phyloP scores from a whole-genome alignment of 2,888 invertebrate genomes.

The Drosophila borborema region DNA sequence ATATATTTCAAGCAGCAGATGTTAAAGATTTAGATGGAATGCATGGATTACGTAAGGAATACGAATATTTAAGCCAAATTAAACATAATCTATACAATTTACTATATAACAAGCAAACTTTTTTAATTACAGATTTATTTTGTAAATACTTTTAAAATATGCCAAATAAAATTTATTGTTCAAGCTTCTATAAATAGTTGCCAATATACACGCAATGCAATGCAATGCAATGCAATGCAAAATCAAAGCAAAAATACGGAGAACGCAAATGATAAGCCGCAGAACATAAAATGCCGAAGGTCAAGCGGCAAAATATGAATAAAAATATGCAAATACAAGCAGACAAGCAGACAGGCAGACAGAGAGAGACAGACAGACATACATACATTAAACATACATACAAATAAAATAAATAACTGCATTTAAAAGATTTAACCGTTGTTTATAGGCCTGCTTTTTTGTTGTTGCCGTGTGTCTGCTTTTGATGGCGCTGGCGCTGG shows the following conservation, averaged over 20 bases:
- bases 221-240: constrained; percentile 4
- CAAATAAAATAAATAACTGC: constrained; percentile 51
- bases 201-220: neutral
- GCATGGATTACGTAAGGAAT: too few species aligned
- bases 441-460: constrained; percentile 40
- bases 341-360: neutral
- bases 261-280: constrained; percentile 3
- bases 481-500: constrained; percentile 7
- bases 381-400: constrained; percentile 1
- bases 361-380: neutral
- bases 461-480: constrained; percentile 10
- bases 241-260: neutral
- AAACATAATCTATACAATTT: too few species aligned
- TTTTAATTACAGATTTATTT: neutral
- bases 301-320: constrained; percentile 5
- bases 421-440: constrained; percentile 61
- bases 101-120: neutral
- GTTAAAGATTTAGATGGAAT: too few species aligned
- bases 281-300: constrained; percentile 23
- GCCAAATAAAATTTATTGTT: neutral
- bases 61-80: too few species aligned
- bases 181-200: neutral
- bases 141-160: neutral
- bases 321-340: constrained; percentile 10
- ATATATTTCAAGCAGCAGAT: too few species aligned